Evolutionary conservation across 2,113 vertebrate species (phyloP), one percentile per base, ranked within the genome.

Genomic region (Mola mola): DNA sequence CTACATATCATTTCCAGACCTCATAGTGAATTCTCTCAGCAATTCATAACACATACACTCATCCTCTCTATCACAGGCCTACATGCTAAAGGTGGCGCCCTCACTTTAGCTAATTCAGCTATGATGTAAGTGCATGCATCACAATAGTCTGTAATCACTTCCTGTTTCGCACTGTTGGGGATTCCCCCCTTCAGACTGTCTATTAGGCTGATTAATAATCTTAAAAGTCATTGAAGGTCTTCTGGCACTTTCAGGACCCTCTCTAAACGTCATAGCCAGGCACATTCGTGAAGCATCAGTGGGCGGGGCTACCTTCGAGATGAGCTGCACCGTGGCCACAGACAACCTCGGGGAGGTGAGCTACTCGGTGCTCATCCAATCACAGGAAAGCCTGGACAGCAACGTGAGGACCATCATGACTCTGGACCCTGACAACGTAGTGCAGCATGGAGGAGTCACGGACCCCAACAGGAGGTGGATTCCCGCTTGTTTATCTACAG

Each of bases 281-380:
- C 92, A 88, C 19, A 13, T 92, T 24, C 95, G 94, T 53, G 92
- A 93, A 0, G 95, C 94, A 47, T 93, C 94, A 0, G 93, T 91
- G 28, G 94, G 93, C 4, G 96, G 97, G n/a, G 93, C 94, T 10
- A 96, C 94, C 1, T 99, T 99, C 55, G 96, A 99, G 89, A 96
- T 99, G 96, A 94, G 88, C 3, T 99, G 97, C 87, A 86, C 85
- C 12, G 92, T 95, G 20, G 87, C 84, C 50, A 91, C 91, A 0
- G 85, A 94, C 63, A 95, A 98, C 78, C 91, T 98, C n/a, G 94
- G 92, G 66, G 94, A 93, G 0, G 94, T 93, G 0, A 92, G 94
- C 15, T 98, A 95, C 48, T 96, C 95, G 0, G 94, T 98, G 8
- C 92, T 96, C 50, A 91, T 99, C 86, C 93, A 88, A 0, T 91